phyloP scores from a whole-genome alignment of 2,888 invertebrate genomes.

The Hirudinaria manillensis region DNA sequence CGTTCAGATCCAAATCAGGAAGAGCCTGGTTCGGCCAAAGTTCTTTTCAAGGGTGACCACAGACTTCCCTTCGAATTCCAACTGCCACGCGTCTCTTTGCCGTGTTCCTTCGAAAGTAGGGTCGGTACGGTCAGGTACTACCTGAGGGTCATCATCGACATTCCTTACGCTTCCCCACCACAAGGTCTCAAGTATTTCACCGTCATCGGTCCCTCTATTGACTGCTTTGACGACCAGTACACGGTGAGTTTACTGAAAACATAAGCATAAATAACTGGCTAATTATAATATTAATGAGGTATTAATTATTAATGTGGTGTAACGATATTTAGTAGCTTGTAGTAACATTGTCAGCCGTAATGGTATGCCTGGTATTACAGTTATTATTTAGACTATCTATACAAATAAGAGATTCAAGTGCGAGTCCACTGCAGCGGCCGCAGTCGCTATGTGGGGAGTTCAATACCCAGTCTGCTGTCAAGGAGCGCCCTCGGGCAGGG shows the following conservation, averaged over 20 bases:
- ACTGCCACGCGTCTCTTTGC: conserved; percentile 68
- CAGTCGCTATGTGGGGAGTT: no score
- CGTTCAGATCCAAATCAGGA: conserved; percentile 47
- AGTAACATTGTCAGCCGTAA: no score
- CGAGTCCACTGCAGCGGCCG: no score
- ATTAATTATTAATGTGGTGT: background rate
- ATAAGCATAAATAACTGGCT: background rate
- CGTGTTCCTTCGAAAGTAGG: conserved; percentile 72
- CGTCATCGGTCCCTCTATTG: conserved; percentile 70
- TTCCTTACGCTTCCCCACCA: conserved; percentile 71
- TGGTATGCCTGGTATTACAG: no score
- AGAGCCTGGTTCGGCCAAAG: conserved; percentile 53
- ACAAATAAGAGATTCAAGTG: no score
- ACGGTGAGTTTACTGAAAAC: conserved; percentile 58
- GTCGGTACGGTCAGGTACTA: conserved; percentile 70
- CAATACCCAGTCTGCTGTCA: no score
- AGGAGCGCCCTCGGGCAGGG: no score
- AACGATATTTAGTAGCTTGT: no score
- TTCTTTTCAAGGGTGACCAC: conserved; percentile 67
- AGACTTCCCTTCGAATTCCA: conserved; percentile 67
- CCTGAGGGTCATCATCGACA: conserved; percentile 61
- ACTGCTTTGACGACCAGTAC: conserved; percentile 74
- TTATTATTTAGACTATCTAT: no score
- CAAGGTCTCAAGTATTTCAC: conserved; percentile 76
- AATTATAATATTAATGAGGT: background rate